Evolutionary conservation across 2,797 vertebrate genomes (phyloP), one percentile per base, ranked within the genome.

Genomic region (Distichodus sexfasciatus): DNA sequence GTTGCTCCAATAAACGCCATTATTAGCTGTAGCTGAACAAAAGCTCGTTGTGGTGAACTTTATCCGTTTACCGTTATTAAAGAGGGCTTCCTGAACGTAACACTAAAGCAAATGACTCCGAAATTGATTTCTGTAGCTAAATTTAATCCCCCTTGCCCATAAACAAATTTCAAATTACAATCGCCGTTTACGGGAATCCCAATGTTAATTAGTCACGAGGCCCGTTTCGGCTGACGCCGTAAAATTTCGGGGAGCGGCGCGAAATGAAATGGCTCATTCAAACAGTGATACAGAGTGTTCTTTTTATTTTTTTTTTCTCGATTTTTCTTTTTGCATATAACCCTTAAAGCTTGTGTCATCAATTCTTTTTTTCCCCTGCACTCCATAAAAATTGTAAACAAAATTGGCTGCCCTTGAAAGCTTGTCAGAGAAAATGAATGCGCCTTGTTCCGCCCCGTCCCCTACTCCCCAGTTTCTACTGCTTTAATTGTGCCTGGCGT

Each of bases 291-390:
- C 83, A 70, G 76, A 81, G 78, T 89, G 80, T 81, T n/a, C n/a
- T n/a, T n/a, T n/a, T n/a, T n/a, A n/a, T n/a, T n/a, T n/a, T n/a
- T n/a, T n/a, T n/a, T n/a, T n/a, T n/a, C n/a, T n/a, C n/a, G n/a
- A n/a, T n/a, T n/a, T 85, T 85, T 79, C 76, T 43, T 86, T 87
- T 85, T 86, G 83, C 81, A 84, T 86, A 87, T 89, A 89, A 84
- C 75, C 33, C 66, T 84, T 87, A 84, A 85, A 77, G 73, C 75
- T 69, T 69, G 73, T 79, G 71, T 84, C 74, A 69, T 69, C 26
- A 33, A 14, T 23, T 31, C 12, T 58, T 59, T 48, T 41, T 28
- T 17, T 3, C 41, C 19, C 44, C 24, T 6, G 12, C n/a, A 53
- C 43, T 58, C 28, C 40, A 19, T 63, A 46, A 60, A 71, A 66